Base-by-base conservation (phyloP, 2,888 invertebrate species). In the Magallana nippona region DNA sequence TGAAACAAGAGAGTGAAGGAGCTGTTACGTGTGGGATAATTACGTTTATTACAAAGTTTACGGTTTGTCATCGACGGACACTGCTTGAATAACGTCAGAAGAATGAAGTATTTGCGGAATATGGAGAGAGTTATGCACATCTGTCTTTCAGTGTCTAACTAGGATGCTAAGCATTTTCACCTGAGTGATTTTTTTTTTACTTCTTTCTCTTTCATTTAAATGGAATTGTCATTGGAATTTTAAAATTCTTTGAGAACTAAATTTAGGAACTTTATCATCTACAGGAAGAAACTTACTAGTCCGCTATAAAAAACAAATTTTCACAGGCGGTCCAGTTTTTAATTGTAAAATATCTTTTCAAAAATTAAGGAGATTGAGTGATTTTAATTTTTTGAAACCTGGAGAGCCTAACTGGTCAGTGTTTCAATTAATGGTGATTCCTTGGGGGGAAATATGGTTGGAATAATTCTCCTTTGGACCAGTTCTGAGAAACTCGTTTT, bases 41-140 rank as follows among this genome's bases (percentile, higher is more conserved):
- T 71, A 71, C 44, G 71, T 71, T 71, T 22, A 71, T 27, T 27
- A 27, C 32, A 71, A 71, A 71, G 71, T 71, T 71, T 71, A 71
- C 22, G 27, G 22, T 71, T 71, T 71, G 71, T 71, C 71, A 27
- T 13, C 27, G 15, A 13, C 32, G 32, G 71, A 71, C 71, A 10
- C 27, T 32, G 71, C 27, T 71, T 71, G 71, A 71, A 71, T 71
- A 71, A 71, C 32, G 27, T 27, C 71, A 71, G 71, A 71, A 27
- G 71, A 71, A 71, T 71, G 71, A 71, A 27, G 71, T 27, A 71
- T 71, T 71, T 71, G 71, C 32, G 32, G 71, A 27, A 71, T 71
- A 71, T 71, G 71, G 71, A 71, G 71, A 71, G 32, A 71, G 71
- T 71, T 71, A 71, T 71, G 71, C 71, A 71, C 71, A 71, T 71